Evolutionary conservation across 2,797 vertebrate genomes (phyloP).

Genomic region (Rhinichthys osculus): DNA sequence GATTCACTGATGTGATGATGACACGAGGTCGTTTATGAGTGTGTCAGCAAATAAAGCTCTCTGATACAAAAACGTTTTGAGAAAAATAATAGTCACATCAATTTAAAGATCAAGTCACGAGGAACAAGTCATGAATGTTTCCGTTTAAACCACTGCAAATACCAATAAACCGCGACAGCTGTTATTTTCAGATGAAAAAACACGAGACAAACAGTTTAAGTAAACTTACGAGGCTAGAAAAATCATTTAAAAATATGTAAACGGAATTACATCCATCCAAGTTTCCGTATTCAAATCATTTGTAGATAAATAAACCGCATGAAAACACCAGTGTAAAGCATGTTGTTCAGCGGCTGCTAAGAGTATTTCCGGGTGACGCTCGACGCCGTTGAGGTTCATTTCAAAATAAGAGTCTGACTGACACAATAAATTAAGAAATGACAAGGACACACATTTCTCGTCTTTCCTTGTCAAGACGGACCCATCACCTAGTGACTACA

Average conservation of each 20-base stretch:
- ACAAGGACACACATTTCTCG: not conserved
- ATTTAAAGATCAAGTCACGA: not conserved
- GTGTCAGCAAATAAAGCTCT: not conserved
- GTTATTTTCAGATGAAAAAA: not conserved
- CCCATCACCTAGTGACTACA: not conserved
- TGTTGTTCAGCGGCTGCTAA: not conserved
- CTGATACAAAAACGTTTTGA: not conserved
- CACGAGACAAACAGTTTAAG: not conserved
- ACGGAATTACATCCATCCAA: not conserved
- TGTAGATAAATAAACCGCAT: too few relatives aligned
- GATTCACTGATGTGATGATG: not conserved
- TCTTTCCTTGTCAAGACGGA: not conserved
- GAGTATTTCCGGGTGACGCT: constrained; percentile 23
- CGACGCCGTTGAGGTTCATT: not conserved
- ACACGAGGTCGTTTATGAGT: not conserved
- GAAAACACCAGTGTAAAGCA: not conserved
- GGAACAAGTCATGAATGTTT: not conserved
- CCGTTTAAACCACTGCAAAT: not conserved
- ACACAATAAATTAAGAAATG: not conserved
- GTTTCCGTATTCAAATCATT: not conserved
- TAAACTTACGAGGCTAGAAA: not conserved
- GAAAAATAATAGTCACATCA: not conserved
- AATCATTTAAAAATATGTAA: not conserved
- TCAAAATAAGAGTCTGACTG: constrained; percentile 19
- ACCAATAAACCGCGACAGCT: not conserved